Evolutionary conservation across 1,140 invertebrate species (phyloP).

Genomic region (Lordiphosa stackelbergi): DNA sequence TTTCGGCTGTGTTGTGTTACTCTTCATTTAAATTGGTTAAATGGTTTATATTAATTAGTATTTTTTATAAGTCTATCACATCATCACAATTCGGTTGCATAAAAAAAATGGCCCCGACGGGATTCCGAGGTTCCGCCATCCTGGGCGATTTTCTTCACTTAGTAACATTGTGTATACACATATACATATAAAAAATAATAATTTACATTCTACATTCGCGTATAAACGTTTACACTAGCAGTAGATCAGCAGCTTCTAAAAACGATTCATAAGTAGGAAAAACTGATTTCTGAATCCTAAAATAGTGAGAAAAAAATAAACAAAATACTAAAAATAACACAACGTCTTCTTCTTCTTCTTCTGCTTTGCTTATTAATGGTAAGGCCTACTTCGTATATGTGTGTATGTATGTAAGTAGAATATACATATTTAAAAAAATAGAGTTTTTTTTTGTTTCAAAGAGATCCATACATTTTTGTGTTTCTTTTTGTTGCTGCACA

Average conservation of each 20-base stretch:
- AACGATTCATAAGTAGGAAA: slow-evolving; percentile 15
- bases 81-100: slow-evolving; percentile 74
- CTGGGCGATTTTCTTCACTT: slow-evolving; percentile 19
- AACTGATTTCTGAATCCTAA: slow-evolving; percentile 22
- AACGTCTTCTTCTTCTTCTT: slow-evolving; percentile 15
- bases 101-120: slow-evolving; percentile 32
- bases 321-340: slow-evolving; percentile 29
- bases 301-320: slow-evolving; percentile 15
- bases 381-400: slow-evolving; percentile 13
- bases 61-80: slow-evolving; percentile 73
- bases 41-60: slow-evolving; percentile 52
- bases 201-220: slow-evolving; percentile 6
- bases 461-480: slow-evolving; percentile 45
- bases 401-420: slow-evolving; percentile 1
- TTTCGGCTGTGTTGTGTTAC: slow-evolving; percentile 29
- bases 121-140: slow-evolving; percentile 10
- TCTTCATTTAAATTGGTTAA: slow-evolving; percentile 60
- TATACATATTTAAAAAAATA: slow-evolving; percentile 5
- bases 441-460: slow-evolving; percentile 36
- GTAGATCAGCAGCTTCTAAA: slow-evolving; percentile 19
- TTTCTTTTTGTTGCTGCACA: slow-evolving; percentile 24
- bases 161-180: slow-evolving; percentile 53
- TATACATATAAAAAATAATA: slow-evolving; percentile 55
- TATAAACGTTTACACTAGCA: slow-evolving; percentile 4
- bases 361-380: slow-evolving; percentile 1